Evolutionary conservation across 2,797 vertebrate genomes (phyloP).

Genomic region (Acanthis flammea): DNA sequence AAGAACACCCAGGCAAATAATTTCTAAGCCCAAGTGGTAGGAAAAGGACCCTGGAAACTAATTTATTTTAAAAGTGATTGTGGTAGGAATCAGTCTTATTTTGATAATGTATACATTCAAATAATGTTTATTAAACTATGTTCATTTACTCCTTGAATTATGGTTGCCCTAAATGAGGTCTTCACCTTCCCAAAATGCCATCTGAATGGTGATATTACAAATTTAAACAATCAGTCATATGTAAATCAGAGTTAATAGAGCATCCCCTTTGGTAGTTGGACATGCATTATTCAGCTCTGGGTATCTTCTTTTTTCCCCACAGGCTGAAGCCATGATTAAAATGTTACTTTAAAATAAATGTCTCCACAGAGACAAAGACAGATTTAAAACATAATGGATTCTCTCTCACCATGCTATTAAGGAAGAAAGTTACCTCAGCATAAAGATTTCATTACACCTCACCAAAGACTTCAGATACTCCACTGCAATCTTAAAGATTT

Average conservation of each 20-base stretch:
- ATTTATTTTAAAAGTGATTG: not conserved
- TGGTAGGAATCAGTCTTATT: not conserved
- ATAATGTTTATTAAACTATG: slow-evolving; percentile 9
- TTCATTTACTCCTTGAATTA: slow-evolving; percentile 9
- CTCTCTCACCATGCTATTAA: slow-evolving; percentile 29
- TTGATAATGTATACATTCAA: not conserved
- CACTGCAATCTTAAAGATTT: not conserved
- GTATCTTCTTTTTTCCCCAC: slow-evolving; percentile 44
- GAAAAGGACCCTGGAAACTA: not conserved
- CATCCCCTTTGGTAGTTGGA: slow-evolving; percentile 33
- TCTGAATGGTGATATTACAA: slow-evolving; percentile 9
- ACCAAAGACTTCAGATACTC: not conserved
- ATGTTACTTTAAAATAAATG: slow-evolving; percentile 58
- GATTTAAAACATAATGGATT: slow-evolving; percentile 53
- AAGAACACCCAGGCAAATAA: not conserved
- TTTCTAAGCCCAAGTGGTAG: not conserved
- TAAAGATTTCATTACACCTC: slow-evolving; percentile 40
- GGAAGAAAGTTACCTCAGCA: slow-evolving; percentile 42
- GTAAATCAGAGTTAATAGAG: slow-evolving; percentile 64
- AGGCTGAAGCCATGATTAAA: slow-evolving; percentile 56
- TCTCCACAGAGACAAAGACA: slow-evolving; percentile 58
- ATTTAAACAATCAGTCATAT: slow-evolving; percentile 51
- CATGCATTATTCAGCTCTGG: slow-evolving; percentile 51
- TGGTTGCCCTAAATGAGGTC: not conserved
- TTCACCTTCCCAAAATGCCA: slow-evolving; percentile 24